Conservation (phyloP, 2,797 vertebrate genomes). For the Hybognathus amarus region DNA sequence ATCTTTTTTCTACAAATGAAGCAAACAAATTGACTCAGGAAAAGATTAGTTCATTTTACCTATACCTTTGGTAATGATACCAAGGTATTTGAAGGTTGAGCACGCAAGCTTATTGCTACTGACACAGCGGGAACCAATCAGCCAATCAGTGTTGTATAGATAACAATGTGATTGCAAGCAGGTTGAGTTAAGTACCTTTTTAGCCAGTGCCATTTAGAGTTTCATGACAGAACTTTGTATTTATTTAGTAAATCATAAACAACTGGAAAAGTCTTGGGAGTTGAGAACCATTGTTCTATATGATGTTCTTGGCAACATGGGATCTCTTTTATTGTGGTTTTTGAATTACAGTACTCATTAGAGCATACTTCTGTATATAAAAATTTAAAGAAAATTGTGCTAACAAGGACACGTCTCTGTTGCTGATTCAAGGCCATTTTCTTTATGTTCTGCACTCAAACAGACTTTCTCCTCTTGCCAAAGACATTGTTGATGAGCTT, state of each 20-base stretch:
- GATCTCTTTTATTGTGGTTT: not conserved
- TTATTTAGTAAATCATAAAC: not conserved
- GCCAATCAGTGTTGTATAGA: no score
- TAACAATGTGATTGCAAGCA: no score
- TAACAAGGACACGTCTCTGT: slow-evolving; percentile 1
- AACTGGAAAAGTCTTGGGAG: not conserved
- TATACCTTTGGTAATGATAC: no score
- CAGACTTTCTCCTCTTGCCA: slow-evolving; percentile 81
- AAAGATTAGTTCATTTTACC: no score
- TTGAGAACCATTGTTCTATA: not conserved
- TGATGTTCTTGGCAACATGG: not conserved
- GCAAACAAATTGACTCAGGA: no score
- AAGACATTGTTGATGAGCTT: slow-evolving; percentile 84
- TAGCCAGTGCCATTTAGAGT: no score
- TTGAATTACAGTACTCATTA: not conserved
- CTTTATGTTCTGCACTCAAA: slow-evolving; percentile 64
- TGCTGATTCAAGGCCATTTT: not conserved
- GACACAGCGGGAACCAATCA: no score
- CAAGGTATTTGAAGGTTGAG: no score
- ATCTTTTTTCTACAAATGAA: no score
- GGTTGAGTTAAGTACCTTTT: no score
- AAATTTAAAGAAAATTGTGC: not conserved
- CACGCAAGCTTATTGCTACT: no score
- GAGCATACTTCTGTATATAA: not conserved
- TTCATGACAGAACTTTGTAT: no score